Evolutionary conservation across 2,113 vertebrate species (phyloP), one percentile per base, ranked within the genome.

Genomic region (Nannospalax galili): DNA sequence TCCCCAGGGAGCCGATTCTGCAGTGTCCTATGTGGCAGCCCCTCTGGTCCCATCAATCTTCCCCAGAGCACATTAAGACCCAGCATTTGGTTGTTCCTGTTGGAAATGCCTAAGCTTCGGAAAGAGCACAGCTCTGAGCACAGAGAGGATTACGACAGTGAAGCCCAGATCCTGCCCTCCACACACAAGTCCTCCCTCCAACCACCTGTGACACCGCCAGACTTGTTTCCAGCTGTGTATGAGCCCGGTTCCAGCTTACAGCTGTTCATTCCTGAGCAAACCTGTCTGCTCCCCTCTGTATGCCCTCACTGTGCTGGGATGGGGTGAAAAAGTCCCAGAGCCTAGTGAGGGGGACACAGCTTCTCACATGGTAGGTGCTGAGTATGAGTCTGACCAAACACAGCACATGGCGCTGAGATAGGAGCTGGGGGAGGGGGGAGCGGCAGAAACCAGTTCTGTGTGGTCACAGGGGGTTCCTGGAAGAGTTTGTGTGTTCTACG

Each of bases 81-180:
- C 69, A 12, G 42, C 2, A 10, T 32, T 22, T 11, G 15, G 3
- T 48, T 87, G 87, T 74, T 85, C 45, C 91, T 60, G 17, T 7
- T 65, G 67, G 88, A 88, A 58, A 79, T 20, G 20, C 24, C 64
- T 48, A 37, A 28, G n/a, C 77, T 28, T 8, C 35, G 24, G 65
- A 32, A 65, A 32, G 20, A 3, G 30, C 60, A 24, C 14, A 14
- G 32, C 35, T 14, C 79, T 6, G 45, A 65, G 67, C 40, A 62
- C 62, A 56, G n/a, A 22, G 0, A 17, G 7, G 5, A 0, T 22
- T 26, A 0, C 60, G 24, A 1, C 7, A 9, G 7, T 6, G 24
- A 48, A 74, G 65, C 20, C 37, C n/a, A 56, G 24, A 8, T n/a
- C n/a, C 70, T 62, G 40, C 15, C 24, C 60, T 79, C 40, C 1